phyloP scores from a whole-genome alignment of 2,113 vertebrate species.

The Leptobrachium leishanense region DNA sequence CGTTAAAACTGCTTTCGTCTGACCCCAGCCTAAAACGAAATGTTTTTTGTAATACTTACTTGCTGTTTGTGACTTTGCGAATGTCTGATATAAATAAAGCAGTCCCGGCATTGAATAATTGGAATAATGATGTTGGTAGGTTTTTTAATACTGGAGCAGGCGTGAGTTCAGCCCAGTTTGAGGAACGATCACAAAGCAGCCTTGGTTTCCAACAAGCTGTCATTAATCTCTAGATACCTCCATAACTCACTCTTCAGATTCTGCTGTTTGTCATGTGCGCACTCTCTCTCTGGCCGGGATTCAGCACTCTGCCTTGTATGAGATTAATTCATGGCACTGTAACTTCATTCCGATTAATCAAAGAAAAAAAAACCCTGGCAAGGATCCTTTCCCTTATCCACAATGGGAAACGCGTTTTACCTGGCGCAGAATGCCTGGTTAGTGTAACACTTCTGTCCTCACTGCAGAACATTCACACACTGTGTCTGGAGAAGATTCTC shows the following conservation, averaged over 20 bases:
- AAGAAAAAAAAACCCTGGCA: background rate
- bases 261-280: slow-evolving; percentile 21
- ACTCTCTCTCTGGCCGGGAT: slow-evolving; percentile 7
- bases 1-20: no score
- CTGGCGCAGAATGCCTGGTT: background rate
- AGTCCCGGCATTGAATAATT: background rate
- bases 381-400: background rate
- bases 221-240: background rate
- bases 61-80: background rate
- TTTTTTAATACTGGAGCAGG: background rate
- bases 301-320: slow-evolving; percentile 7
- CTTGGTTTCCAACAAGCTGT: slow-evolving; percentile 20
- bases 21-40: no score
- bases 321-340: background rate
- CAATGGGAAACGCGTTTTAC: background rate
- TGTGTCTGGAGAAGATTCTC: no score
- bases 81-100: background rate
- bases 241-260: slow-evolving; percentile 12
- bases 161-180: slow-evolving; percentile 1
- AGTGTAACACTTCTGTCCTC: background rate
- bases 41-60: background rate
- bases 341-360: background rate
- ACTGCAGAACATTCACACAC: background rate
- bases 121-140: background rate
- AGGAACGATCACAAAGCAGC: background rate